These are phyloP conservation scores for Esox niger DNA, from an alignment of 2,113 vertebrate species.

Conservation along the genomic window DNA sequence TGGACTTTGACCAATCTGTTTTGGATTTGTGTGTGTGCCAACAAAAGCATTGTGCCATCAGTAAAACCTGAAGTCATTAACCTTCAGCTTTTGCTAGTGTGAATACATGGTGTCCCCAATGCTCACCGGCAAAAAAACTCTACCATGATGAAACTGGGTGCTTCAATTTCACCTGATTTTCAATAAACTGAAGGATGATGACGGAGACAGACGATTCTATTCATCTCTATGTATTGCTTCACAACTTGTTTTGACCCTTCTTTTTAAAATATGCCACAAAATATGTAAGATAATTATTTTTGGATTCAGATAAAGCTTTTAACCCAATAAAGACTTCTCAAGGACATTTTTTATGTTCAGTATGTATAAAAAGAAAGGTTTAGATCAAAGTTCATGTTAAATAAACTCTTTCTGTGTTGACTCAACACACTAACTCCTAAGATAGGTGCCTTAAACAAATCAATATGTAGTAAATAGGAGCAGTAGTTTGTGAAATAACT, in stretches of 20 bases:
- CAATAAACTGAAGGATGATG: constrained; percentile 60
- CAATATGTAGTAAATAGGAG: no score
- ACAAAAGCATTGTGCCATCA: constrained; percentile 35
- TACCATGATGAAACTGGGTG: constrained; percentile 34
- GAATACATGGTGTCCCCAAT: neutral
- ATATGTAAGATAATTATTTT: no score
- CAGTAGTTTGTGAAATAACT: constrained; percentile 23
- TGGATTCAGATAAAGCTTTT: no score
- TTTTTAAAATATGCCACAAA: no score
- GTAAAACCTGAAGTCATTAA: constrained; percentile 23
- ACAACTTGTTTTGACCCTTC: neutral
- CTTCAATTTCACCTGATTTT: constrained; percentile 49
- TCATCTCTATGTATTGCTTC: neutral
- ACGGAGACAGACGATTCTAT: constrained; percentile 14
- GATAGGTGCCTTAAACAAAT: no score
- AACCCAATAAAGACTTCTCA: no score
- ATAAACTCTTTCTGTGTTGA: no score
- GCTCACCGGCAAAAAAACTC: constrained; percentile 13
- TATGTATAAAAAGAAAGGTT: no score
- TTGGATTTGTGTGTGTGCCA: constrained; percentile 30
- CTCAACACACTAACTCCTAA: no score
- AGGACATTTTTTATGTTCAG: no score
- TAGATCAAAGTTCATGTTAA: no score
- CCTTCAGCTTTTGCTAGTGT: constrained; percentile 11
- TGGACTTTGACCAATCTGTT: constrained; percentile 6